Conservation (phyloP, 2,888 invertebrate species). For the Caenorhabditis sp. region DNA sequence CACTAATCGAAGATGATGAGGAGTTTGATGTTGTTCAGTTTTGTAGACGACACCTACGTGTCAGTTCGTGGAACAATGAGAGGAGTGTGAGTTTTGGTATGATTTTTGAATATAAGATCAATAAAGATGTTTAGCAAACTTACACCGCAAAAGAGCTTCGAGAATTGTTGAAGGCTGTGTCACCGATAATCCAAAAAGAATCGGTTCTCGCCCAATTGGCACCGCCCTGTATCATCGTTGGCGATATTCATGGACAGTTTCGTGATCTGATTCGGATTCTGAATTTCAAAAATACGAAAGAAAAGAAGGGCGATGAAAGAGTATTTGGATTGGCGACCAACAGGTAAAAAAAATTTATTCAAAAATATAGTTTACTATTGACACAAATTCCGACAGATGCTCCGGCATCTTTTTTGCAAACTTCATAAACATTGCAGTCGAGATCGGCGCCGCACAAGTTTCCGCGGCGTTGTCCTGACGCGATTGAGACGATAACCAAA, state of each 20-base stretch:
- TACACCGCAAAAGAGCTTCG: slow-evolving; percentile 17
- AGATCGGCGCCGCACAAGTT: too few relatives aligned
- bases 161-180: slow-evolving; percentile 1
- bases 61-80: background rate
- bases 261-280: slow-evolving; percentile 26
- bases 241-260: slow-evolving; percentile 41
- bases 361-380: background rate
- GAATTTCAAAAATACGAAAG: slow-evolving; percentile 1
- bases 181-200: slow-evolving; percentile 10
- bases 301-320: too few relatives aligned
- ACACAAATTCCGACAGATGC: too few relatives aligned
- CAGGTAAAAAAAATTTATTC: too few relatives aligned
- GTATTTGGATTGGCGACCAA: too few relatives aligned
- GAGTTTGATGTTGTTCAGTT: background rate
- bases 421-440: too few relatives aligned
- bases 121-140: slow-evolving; percentile 7
- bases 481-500: too few relatives aligned
- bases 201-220: slow-evolving; percentile 13
- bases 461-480: too few relatives aligned
- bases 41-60: background rate
- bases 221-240: slow-evolving; percentile 32
- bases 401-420: too few relatives aligned
- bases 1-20: background rate
- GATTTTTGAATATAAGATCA: background rate
- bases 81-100: background rate